Evolutionary conservation across 2,113 vertebrate species (phyloP).

Genomic region (Serilophus lunatus): DNA sequence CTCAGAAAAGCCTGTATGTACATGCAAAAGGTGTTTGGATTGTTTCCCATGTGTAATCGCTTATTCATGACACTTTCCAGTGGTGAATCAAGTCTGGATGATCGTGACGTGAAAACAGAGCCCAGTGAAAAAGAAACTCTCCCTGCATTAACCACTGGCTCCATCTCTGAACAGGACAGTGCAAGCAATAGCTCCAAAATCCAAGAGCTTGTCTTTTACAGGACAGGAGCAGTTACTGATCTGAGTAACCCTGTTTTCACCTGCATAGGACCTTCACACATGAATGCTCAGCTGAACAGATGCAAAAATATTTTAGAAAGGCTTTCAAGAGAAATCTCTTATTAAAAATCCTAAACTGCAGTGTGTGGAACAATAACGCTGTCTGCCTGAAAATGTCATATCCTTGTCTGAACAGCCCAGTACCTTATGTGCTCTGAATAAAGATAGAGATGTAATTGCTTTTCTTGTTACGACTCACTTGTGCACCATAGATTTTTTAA

Average conservation of each 20-base stretch:
- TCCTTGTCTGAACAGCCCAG: slow-evolving; percentile 59
- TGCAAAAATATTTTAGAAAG: slow-evolving; percentile 32
- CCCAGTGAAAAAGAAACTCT: neutral
- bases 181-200: neutral
- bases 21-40: rapidly evolving
- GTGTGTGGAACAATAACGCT: slow-evolving; percentile 41
- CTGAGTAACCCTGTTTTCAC: neutral
- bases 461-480: slow-evolving; percentile 72
- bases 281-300: neutral
- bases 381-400: slow-evolving; percentile 60
- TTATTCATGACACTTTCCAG: neutral
- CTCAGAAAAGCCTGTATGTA: neutral
- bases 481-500: slow-evolving; percentile 74
- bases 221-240: neutral
- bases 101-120: neutral
- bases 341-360: slow-evolving; percentile 53
- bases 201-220: neutral
- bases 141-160: neutral
- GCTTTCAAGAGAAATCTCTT: slow-evolving; percentile 43
- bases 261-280: neutral
- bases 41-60: neutral
- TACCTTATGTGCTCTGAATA: slow-evolving; percentile 67
- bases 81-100: neutral
- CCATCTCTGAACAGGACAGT: neutral
- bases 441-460: slow-evolving; percentile 72